These are phyloP conservation scores for Hippocampus kuda DNA, from an alignment of 2,797 vertebrate genomes.

Conservation along the genomic window DNA sequence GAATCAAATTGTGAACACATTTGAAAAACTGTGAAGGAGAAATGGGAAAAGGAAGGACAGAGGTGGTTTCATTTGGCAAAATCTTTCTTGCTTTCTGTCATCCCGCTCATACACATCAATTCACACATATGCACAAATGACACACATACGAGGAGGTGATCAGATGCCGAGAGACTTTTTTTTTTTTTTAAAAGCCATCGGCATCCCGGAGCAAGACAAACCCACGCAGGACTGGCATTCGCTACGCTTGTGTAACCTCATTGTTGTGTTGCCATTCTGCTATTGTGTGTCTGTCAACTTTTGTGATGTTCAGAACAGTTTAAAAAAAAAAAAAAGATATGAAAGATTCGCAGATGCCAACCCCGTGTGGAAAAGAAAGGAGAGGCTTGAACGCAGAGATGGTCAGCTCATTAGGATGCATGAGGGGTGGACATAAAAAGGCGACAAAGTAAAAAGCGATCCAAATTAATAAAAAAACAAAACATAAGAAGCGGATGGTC, in stretches of 20 bases:
- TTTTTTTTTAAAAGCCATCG: constrained; percentile 23
- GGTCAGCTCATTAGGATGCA: constrained; percentile 21
- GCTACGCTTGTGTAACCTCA: constrained; percentile 20
- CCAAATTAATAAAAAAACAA: constrained; percentile 33
- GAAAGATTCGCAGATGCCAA: constrained; percentile 51
- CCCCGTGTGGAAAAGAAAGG: constrained; percentile 40
- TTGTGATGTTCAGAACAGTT: constrained; percentile 13
- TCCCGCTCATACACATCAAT: constrained; percentile 17
- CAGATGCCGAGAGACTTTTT: constrained; percentile 37
- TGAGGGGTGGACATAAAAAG: constrained; percentile 42
- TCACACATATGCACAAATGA: constrained; percentile 14
- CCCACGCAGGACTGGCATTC: constrained; percentile 50
- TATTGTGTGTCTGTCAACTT: constrained; percentile 43
- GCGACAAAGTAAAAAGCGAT: constrained; percentile 53
- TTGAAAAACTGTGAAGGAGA: neutral
- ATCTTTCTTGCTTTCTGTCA: neutral
- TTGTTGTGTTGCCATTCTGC: constrained; percentile 28
- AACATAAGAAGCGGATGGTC: constrained; percentile 67
- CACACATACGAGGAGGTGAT: constrained; percentile 35
- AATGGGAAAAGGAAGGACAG: constrained; percentile 24
- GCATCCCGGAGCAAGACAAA: constrained; percentile 40
- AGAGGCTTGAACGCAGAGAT: constrained; percentile 23
- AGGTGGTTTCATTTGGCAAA: constrained; percentile 1
- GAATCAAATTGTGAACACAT: too few species aligned
- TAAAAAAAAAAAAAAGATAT: constrained; percentile 16